Percentiles rank a stretch among this genome's conserved stretches.
phyloP scores from a whole-genome alignment of 1,140 invertebrate genomes.

The Drosophila melanica region DNA sequence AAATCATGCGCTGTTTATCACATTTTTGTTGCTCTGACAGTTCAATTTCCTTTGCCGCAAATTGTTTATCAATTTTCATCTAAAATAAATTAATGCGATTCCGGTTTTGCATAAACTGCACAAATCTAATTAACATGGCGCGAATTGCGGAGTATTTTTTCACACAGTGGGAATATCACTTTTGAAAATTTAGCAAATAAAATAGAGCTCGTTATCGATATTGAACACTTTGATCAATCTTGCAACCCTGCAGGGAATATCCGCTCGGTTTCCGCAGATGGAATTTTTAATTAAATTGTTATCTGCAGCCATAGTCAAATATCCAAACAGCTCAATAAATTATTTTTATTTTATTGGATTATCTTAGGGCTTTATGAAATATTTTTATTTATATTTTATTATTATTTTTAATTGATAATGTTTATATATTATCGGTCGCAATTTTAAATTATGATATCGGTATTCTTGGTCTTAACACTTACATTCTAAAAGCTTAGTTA shows the following conservation, averaged over 20 bases:
- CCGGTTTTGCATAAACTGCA: constrained; percentile 32
- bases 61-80: constrained; percentile 43
- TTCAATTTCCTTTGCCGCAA: constrained; percentile 46
- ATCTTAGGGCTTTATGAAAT: too few relatives aligned
- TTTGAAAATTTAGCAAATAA: not conserved
- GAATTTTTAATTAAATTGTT: constrained; percentile 55
- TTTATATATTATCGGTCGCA: too few relatives aligned
- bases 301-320: constrained; percentile 38
- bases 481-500: too few relatives aligned
- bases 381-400: too few relatives aligned
- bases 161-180: constrained; percentile 7
- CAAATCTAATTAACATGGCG: constrained; percentile 37
- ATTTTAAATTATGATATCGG: too few relatives aligned
- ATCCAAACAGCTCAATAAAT: constrained; percentile 39
- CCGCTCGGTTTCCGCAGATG: constrained; percentile 9
- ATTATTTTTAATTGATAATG: too few relatives aligned
- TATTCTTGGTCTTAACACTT: too few relatives aligned
- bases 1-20: not conserved
- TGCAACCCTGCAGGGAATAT: constrained; percentile 15
- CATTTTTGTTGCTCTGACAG: constrained; percentile 25
- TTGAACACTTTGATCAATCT: constrained; percentile 31
- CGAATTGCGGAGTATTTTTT: constrained; percentile 11
- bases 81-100: constrained; percentile 42
- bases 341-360: constrained; percentile 39
- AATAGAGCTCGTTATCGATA: constrained; percentile 21